phyloP scores from a whole-genome alignment of 2,888 invertebrate species.

The Cinara cedri region DNA sequence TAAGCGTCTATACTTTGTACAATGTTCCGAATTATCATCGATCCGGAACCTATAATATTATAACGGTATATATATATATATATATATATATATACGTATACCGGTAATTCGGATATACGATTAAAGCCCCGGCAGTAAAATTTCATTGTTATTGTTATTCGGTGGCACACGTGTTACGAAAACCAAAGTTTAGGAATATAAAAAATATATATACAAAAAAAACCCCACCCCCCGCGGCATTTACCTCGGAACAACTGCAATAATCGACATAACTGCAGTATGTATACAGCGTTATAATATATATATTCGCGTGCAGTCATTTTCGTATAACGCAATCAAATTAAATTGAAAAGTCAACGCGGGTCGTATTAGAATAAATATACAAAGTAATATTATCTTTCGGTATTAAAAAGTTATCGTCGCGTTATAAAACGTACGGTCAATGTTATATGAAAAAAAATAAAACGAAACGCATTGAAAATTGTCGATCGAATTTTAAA shows the following conservation, averaged over 20 bases:
- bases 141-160: constrained; percentile 46
- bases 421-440: too few relatives aligned
- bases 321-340: background rate
- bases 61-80: too few relatives aligned
- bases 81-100: too few relatives aligned
- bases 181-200: background rate
- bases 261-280: background rate
- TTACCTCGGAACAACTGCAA: background rate
- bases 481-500: too few relatives aligned
- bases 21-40: too few relatives aligned
- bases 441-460: too few relatives aligned
- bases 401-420: background rate
- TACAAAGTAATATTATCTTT: background rate
- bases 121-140: constrained; percentile 20
- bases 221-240: background rate
- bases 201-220: background rate
- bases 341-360: constrained; percentile 10
- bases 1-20: too few relatives aligned
- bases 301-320: background rate
- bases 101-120: background rate
- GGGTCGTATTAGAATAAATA: background rate
- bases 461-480: too few relatives aligned
- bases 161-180: constrained; percentile 33
- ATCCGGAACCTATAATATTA: background rate
- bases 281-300: too few relatives aligned